Evolutionary conservation across 2,888 invertebrate genomes (phyloP), one percentile per base, ranked within the genome.

Genomic region (Lingula anatina): DNA sequence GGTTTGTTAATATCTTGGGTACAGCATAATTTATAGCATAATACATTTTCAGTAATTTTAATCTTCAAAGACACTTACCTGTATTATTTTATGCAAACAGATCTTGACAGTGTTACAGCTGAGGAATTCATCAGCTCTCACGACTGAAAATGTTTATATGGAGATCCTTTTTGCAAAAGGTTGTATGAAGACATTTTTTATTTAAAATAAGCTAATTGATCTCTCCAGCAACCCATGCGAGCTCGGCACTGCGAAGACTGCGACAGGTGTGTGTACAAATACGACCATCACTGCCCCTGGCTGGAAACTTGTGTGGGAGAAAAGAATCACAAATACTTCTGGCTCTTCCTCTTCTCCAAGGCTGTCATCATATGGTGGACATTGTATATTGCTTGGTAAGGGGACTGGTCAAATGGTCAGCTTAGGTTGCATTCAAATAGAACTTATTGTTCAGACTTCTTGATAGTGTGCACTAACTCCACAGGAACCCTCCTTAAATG

Each of bases 241-340:
- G 64, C 68, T 25, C 68, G 73, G 46, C 77, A 77, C 55, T 77
- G 77, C 61, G 72, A 73, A 50, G 75, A 75, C 41, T 77, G 77
- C 56, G 61, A 62, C 23, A 54, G 62, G 28, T 77, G 77, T 64
- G 73, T 77, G 2, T 56, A 68, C 7, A 66, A 68, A 52, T 77
- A 68, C 56, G 77, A 77, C 57, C 77, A 77, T 51, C 77, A 77
- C 54, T 77, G 77, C 56, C 77, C 76, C 0, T 77, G 77, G 76
- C 61, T 77, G 50, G 75, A 71, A 54, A 64, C 72, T 1, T 77
- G 77, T 60, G 59, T 77, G 12, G 77, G 77, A 3, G 77, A 77
- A 55, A 59, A 66, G 24, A 77, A 77, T 55, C 77, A 77, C 56
- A 66, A 65, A 42, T 71, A 62, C 57, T 77, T 77, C 61, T 66